Evolutionary conservation across 2,113 vertebrate genomes (phyloP).

Genomic region (Hippocampus abdominalis): DNA sequence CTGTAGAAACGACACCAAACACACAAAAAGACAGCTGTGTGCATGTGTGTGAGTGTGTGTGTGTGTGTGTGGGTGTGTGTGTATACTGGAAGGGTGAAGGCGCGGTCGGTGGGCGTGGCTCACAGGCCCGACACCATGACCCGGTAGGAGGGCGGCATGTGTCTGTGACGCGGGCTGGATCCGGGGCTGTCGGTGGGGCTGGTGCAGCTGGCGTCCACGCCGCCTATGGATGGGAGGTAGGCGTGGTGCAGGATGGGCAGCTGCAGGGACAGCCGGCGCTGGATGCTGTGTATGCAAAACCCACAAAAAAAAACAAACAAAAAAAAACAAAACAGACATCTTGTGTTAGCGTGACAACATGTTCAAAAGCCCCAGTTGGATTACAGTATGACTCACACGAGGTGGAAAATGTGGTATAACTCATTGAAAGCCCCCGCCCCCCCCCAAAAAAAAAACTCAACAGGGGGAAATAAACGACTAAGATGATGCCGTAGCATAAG

Average conservation of each 20-base stretch:
- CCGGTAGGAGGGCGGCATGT: conserved; percentile 95
- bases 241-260: conserved; percentile 97
- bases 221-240: conserved; percentile 97
- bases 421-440: too few relatives aligned
- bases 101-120: conserved; percentile 36
- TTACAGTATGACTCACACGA: too few relatives aligned
- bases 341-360: too few relatives aligned
- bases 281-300: conserved; percentile 80
- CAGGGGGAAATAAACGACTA: too few relatives aligned
- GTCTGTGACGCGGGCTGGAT: conserved; percentile 96
- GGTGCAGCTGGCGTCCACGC: conserved; percentile 95
- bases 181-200: conserved; percentile 92
- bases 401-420: too few relatives aligned
- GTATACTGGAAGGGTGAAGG: neutral
- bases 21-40: conserved; percentile 46
- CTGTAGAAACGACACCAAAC: neutral
- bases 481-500: too few relatives aligned
- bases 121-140: conserved; percentile 99
- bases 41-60: neutral
- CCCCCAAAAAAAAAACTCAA: too few relatives aligned
- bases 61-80: conserved; percentile 1
- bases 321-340: too few relatives aligned
- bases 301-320: neutral
- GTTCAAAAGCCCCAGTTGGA: too few relatives aligned
- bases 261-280: conserved; percentile 95